phyloP scores from a whole-genome alignment of 2,797 vertebrate genomes.

The Fistularia commersonii region DNA sequence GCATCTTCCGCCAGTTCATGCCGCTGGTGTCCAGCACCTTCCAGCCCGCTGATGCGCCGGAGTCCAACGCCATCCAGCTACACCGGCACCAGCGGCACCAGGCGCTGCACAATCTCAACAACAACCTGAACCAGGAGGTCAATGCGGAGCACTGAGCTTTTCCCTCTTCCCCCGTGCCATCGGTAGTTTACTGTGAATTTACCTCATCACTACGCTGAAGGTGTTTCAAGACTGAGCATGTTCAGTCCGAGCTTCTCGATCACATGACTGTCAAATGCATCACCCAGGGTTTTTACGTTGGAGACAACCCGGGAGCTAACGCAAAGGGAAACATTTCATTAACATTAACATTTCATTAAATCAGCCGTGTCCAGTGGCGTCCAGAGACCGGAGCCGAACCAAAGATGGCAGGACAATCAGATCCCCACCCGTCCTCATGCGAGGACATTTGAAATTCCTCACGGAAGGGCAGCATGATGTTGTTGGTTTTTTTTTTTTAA shows the following conservation, averaged over 20 bases:
- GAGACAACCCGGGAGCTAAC: no score
- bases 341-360: no score
- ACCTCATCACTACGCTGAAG: slow-evolving; percentile 40
- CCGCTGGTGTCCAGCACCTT: slow-evolving; percentile 80
- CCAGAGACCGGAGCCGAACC: no score
- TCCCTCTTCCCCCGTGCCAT: background rate
- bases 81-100: slow-evolving; percentile 77
- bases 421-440: no score
- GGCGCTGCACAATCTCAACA: slow-evolving; percentile 73
- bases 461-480: no score
- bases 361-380: no score
- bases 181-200: slow-evolving; percentile 38
- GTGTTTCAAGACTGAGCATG: background rate
- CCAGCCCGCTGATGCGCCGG: slow-evolving; percentile 70
- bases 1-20: slow-evolving; percentile 99
- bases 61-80: slow-evolving; percentile 71
- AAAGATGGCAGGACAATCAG: no score
- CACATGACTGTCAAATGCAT: no score
- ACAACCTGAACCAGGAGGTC: slow-evolving; percentile 74
- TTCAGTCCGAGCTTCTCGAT: background rate
- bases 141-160: slow-evolving; percentile 68
- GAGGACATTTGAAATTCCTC: no score
- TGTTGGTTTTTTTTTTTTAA: no score
- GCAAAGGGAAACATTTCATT: no score
- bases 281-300: no score